A percentile compares a stretch with the other conserved stretches of the same genome.
Conservation (phyloP, 2,113 vertebrate genomes). For the Pterocles gutturalis region DNA sequence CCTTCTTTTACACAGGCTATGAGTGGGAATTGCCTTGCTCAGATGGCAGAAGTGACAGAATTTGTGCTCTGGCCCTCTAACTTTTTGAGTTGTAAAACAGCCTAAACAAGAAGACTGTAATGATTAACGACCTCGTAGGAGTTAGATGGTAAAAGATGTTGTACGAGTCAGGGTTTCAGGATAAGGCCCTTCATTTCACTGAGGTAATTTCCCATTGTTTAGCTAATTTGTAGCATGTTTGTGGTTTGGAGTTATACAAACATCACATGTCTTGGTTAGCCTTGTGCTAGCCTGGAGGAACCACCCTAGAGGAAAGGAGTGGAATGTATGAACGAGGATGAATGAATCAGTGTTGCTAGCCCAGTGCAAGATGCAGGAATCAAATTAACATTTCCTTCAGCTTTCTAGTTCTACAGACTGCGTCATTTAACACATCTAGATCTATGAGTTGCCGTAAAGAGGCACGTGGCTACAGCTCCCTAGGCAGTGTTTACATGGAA, state of each 20-base stretch:
- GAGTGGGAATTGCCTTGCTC: neutral
- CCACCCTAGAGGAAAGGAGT: neutral
- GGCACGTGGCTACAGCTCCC: neutral
- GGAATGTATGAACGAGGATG: accelerated
- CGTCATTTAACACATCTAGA: neutral
- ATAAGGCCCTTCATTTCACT: neutral
- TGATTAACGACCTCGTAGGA: neutral
- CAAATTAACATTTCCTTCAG: neutral
- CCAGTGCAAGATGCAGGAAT: neutral
- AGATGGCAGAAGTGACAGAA: neutral
- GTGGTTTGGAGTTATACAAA: neutral
- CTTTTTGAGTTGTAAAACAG: neutral
- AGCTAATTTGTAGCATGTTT: neutral
- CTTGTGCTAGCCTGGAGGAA: neutral
- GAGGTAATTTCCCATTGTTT: neutral
- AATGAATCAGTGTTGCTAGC: neutral
- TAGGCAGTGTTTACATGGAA: neutral
- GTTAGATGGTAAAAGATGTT: no score
- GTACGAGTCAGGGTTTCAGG: neutral
- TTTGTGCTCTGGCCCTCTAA: neutral
- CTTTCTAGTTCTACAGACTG: neutral
- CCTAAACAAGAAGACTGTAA: neutral
- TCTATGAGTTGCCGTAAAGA: neutral
- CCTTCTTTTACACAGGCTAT: neutral
- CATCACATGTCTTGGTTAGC: accelerated